Percentiles rank a stretch among this genome's conserved stretches.
These are phyloP conservation scores for Encarsia formosa DNA, from an alignment of 2,888 invertebrate genomes.

Conservation along the genomic window DNA sequence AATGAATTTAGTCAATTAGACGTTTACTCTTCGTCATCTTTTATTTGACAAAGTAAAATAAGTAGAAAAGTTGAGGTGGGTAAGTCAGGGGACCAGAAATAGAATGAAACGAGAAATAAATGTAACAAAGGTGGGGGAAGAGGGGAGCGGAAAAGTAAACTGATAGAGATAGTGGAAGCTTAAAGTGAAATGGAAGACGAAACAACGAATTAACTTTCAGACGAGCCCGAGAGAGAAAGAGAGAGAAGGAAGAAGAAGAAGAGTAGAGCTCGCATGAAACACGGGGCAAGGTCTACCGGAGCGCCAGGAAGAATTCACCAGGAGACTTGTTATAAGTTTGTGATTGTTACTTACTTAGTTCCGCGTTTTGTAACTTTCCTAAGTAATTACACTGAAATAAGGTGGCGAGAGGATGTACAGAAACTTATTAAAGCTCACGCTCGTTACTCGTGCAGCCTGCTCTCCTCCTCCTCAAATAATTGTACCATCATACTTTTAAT, in stretches of 20 bases:
- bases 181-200: slow-evolving; percentile 12
- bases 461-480: too few species aligned
- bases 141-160: slow-evolving; percentile 2
- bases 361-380: slow-evolving; percentile 18
- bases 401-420: background rate
- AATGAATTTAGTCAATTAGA: too few species aligned
- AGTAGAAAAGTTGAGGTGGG: too few species aligned
- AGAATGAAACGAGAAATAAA: background rate
- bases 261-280: too few species aligned
- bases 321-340: slow-evolving; percentile 18
- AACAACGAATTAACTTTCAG: slow-evolving; percentile 23
- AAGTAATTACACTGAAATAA: slow-evolving; percentile 16
- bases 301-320: slow-evolving; percentile 8
- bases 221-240: background rate
- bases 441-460: too few species aligned
- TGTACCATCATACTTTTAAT: too few species aligned
- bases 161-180: slow-evolving; percentile 13
- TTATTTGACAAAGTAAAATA: too few species aligned
- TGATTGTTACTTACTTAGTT: slow-evolving; percentile 20
- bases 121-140: background rate
- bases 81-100: too few species aligned
- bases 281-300: background rate
- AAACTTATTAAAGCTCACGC: slow-evolving; percentile 9
- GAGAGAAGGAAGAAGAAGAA: too few species aligned
- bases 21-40: too few species aligned